A percentile compares a stretch with the other conserved stretches of the same genome.
Evolutionary conservation across 2,113 vertebrate genomes (phyloP).

Genomic region (Arizona elegans): DNA sequence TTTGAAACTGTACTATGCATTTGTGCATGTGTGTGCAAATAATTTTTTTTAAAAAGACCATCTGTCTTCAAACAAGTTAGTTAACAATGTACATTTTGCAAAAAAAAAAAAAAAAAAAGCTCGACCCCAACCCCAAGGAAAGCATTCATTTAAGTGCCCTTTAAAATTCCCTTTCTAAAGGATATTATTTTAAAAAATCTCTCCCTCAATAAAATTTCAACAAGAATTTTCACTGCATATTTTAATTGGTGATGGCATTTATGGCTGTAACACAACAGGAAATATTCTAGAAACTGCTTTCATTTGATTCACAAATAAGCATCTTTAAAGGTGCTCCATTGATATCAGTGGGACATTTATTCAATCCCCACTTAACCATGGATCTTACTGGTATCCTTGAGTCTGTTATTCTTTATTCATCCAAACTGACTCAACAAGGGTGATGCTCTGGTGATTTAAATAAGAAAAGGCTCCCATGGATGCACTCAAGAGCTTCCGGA

Average conservation of each 20-base stretch:
- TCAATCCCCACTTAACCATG: not conserved
- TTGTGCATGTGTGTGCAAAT: not conserved
- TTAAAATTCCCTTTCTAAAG: slow-evolving; percentile 48
- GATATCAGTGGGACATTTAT: not conserved
- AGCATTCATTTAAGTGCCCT: slow-evolving; percentile 50
- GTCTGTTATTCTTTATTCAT: not conserved
- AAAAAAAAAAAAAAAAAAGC: slow-evolving; percentile 32
- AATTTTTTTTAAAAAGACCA: not conserved
- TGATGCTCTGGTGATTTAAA: not conserved
- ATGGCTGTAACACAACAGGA: slow-evolving; percentile 17
- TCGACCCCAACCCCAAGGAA: slow-evolving; percentile 2
- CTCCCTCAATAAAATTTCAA: slow-evolving; percentile 39
- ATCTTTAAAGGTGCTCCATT: not conserved
- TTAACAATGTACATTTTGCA: slow-evolving; percentile 42
- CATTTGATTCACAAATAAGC: not conserved
- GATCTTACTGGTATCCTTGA: not conserved
- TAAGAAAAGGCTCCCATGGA: not conserved
- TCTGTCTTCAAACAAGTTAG: slow-evolving; percentile 54
- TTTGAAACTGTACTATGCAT: slow-evolving; percentile 42
- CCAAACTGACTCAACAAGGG: not conserved
- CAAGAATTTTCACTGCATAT: slow-evolving; percentile 22
- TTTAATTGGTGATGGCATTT: slow-evolving; percentile 4
- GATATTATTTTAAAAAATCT: slow-evolving; percentile 35
- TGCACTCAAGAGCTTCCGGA: not conserved
- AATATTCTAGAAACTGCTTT: slow-evolving; percentile 4